A percentile compares a stretch with the other conserved stretches of the same genome.
Evolutionary conservation across 2,888 invertebrate species (phyloP).

Genomic region (Eupithecia vulgata): DNA sequence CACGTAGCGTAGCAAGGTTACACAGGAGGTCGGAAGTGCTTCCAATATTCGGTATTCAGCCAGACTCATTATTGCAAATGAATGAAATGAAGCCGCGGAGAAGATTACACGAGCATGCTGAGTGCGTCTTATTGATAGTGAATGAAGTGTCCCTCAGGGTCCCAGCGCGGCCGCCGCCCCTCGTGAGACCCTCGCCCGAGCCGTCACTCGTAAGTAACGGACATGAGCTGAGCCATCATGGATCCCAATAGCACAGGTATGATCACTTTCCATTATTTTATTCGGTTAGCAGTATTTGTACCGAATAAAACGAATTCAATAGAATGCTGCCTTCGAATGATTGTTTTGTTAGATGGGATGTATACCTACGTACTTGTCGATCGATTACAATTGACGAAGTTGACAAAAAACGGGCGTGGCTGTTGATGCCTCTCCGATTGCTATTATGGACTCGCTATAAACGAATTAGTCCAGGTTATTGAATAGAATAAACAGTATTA

Average conservation of each 20-base stretch:
- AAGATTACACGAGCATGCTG: conserved; percentile 58
- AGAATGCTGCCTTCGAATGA: conserved; percentile 21
- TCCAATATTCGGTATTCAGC: conserved; percentile 69
- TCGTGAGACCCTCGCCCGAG: conserved; percentile 22
- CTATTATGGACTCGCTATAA: conserved; percentile 58
- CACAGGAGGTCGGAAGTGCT: conserved; percentile 72
- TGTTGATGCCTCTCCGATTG: conserved; percentile 55
- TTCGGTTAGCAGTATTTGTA: background rate
- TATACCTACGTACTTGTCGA: conserved; percentile 15
- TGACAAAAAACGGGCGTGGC: conserved; percentile 69
- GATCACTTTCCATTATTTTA: conserved; percentile 13
- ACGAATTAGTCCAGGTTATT: conserved; percentile 65
- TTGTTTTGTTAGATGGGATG: conserved; percentile 35
- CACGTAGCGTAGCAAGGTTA: conserved; percentile 61
- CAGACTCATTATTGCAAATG: conserved; percentile 66
- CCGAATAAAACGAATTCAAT: background rate
- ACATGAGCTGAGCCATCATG: conserved; percentile 42
- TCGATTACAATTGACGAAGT: conserved; percentile 47
- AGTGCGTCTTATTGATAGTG: conserved; percentile 68
- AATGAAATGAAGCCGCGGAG: conserved; percentile 61
- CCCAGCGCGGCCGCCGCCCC: conserved; percentile 33
- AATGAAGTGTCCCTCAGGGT: conserved; percentile 59
- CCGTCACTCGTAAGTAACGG: conserved; percentile 41
- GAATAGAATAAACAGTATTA: conserved; percentile 47
- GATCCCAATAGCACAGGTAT: conserved; percentile 41